Evolutionary conservation across 2,888 invertebrate genomes (phyloP), one percentile per base, ranked within the genome.

Genomic region (Rhorus exstirpatorius): DNA sequence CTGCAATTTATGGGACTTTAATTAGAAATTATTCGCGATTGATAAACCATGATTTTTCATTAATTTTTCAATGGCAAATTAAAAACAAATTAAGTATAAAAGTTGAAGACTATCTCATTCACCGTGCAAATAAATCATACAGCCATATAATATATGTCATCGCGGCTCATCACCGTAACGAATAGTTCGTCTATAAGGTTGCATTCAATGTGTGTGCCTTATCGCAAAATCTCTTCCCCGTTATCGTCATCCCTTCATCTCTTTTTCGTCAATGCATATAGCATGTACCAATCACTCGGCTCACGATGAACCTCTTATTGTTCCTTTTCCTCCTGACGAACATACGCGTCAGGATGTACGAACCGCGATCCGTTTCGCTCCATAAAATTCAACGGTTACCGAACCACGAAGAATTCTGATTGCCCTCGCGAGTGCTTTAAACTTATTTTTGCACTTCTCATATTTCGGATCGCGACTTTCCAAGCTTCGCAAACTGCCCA

Each of bases 331-430:
- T n/a, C 26, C 31, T 55, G 19, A 14, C 46, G 35, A 24, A 63
- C 24, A 31, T 53, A 55, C 53, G 46, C 55, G 71, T 72, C 76
- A 71, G 83, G 46, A 75, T 31, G 81, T 67, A 79, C 77, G 76
- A 76, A 72, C 31, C 74, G 53, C 67, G 82, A 85, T 85, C 79
- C 79, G 85, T 87, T 75, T 83, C 82, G 86, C 85, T 87, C 86
- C 83, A 85, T 87, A 84, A 88, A 85, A 67, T 81, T 78, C 76
- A 67, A 41, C 78, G 81, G 83, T 86, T 84, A 82, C 83, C 80
- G 85, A 83, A 85, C 83, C 82, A 75, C 81, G 80, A 84, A 84
- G 84, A 83, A 86, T 84, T 85, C 85, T 79, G 74, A 81, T 63
- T 76, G 77, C 77, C 51, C 61, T 21, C 55, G 38, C 67, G 53